A percentile compares a stretch with the other conserved stretches of the same genome.
phyloP scores from a whole-genome alignment of 1,140 invertebrate genomes.

The Drosophila nannoptera region DNA sequence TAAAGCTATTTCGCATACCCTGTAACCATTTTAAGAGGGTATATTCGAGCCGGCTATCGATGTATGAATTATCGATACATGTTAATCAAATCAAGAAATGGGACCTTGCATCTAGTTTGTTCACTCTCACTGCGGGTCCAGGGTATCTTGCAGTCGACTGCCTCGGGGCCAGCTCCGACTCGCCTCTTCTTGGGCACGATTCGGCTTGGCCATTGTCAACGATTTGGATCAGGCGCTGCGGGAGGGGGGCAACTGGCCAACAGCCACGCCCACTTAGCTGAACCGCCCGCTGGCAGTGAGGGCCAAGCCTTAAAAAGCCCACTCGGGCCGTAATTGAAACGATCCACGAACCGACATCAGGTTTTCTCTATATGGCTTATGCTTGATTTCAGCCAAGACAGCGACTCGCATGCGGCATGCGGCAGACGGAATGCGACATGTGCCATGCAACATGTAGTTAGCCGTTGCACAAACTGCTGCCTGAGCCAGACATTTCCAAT shows the following conservation, averaged over 20 bases:
- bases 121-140: too few species aligned
- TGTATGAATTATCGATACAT: too few species aligned
- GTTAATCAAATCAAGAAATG: too few species aligned
- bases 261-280: neutral
- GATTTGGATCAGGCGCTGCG: too few species aligned
- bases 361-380: conserved; percentile 30
- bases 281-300: neutral
- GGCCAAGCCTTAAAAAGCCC: conserved; percentile 29
- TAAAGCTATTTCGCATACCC: conserved; percentile 37
- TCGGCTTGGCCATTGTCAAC: too few species aligned
- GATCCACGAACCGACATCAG: conserved; percentile 24
- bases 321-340: conserved; percentile 40
- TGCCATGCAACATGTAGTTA: neutral
- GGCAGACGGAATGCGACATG: neutral
- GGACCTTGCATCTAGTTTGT: too few species aligned
- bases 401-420: neutral
- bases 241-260: too few species aligned
- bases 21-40: neutral
- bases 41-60: too few species aligned
- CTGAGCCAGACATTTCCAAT: neutral
- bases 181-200: too few species aligned
- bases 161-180: too few species aligned
- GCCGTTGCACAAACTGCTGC: conserved; percentile 6
- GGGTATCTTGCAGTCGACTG: too few species aligned
- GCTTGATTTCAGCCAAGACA: conserved; percentile 4